Evolutionary conservation across 1,140 invertebrate genomes (phyloP), one percentile per base, ranked within the genome.

Genomic region (Drosophila hydei): DNA sequence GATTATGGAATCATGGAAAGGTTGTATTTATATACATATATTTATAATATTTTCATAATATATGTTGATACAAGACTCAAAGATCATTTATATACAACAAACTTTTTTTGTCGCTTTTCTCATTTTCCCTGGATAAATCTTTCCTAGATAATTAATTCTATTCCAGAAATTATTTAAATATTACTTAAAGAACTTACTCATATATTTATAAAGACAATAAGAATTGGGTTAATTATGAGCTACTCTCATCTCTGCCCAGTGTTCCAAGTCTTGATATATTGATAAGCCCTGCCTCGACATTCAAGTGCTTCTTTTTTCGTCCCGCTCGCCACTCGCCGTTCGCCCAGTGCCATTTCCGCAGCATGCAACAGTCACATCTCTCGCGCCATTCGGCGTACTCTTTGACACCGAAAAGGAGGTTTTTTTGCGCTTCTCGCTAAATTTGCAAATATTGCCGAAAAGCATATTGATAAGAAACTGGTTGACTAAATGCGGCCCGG

Each of bases 401-500:
- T 76, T 79, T 80, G 47, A 76, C 51, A 63, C 54, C 36, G 45
- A 67, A 75, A 79, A 33, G 72, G 47, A 79, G 47, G 40, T 43
- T 55, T 27, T 54, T 54, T 27, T 48, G 21, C 38, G 38, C 5
- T 8, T 42, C n/a, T 14, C 38, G 16, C 16, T 42, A 42, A 2
- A 14, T 18, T 33, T 25, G 25, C 36, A 54, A 51, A 36, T 42
- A 61, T 78, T 47, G 51, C 73, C 18, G n/a, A 50, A 50, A 27
- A 14, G 47, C 38, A 67, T 56, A 43, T 45, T 87, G 81, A 87
- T 87, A 87, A 88, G 62, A 64, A 85, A 87, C 81, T 87, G 71
- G 83, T 87, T 87, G 81, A 87, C 77, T 88, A 88, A 87, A 88
- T 88, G 83, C 67, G 83, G 74, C 64, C 78, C 67, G 81, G 81